Conservation (phyloP, 2,888 invertebrate genomes). For the Itoplectis maculator region DNA sequence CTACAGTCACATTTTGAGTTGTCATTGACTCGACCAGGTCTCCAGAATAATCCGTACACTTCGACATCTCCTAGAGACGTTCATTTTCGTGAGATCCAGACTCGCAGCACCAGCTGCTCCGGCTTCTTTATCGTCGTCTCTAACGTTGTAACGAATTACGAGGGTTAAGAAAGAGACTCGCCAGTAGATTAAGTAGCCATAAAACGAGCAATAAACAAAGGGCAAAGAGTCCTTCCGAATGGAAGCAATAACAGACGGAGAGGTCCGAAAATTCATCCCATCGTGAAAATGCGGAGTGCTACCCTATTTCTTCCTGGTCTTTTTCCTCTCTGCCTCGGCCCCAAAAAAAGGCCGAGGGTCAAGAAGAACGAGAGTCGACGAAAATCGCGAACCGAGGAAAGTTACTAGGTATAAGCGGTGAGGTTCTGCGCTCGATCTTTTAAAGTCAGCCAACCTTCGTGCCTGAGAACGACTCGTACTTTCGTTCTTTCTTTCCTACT, state of each 20-base stretch:
- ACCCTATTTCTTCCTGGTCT: conserved; percentile 38
- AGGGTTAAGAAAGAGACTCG: conserved; percentile 39
- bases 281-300: conserved; percentile 50
- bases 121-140: conserved; percentile 42
- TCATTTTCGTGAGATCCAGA: conserved; percentile 17
- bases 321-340: conserved; percentile 1
- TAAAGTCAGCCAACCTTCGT: conserved; percentile 55
- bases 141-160: conserved; percentile 53
- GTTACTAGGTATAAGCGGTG: conserved; percentile 53
- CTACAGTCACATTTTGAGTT: background rate
- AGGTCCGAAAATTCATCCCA: conserved; percentile 57
- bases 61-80: conserved; percentile 11
- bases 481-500: conserved; percentile 45
- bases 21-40: background rate
- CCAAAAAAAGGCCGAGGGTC: conserved; percentile 6
- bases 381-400: conserved; percentile 41
- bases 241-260: conserved; percentile 32
- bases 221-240: conserved; percentile 25
- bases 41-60: conserved; percentile 37
- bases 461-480: conserved; percentile 55
- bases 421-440: conserved; percentile 38
- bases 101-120: conserved; percentile 51
- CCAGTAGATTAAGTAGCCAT: conserved; percentile 54
- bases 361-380: conserved; percentile 48
- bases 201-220: conserved; percentile 65